Evolutionary conservation across 2,113 vertebrate genomes (phyloP).

Genomic region (Micronycteris hirsuta): DNA sequence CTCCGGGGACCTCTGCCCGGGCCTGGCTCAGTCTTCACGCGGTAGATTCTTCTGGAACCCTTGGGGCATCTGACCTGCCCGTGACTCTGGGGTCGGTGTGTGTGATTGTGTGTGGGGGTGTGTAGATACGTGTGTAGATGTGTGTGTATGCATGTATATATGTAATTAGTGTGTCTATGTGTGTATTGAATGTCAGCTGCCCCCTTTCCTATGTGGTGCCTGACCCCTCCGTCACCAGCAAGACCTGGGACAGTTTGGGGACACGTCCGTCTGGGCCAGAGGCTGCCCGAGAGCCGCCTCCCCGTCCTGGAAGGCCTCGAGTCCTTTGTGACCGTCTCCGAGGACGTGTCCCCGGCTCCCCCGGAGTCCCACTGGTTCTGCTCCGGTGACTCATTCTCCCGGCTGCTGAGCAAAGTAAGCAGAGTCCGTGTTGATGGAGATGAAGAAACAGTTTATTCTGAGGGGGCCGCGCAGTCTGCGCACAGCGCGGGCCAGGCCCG

Average conservation of each 20-base stretch:
- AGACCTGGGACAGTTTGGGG: not conserved
- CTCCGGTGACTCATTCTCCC: conserved; percentile 45
- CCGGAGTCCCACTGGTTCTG: not conserved
- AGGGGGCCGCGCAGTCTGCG: not conserved
- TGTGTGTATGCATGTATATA: rapidly evolving
- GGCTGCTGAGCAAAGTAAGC: conserved; percentile 34
- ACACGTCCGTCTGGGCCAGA: rapidly evolving
- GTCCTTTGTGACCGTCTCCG: rapidly evolving
- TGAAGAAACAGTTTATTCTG: not conserved
- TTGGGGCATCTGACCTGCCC: rapidly evolving
- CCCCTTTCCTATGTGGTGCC: rapidly evolving
- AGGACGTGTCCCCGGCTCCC: not conserved
- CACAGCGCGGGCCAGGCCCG: not conserved
- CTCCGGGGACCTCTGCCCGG: rapidly evolving
- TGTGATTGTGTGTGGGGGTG: not conserved
- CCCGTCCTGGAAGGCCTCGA: rapidly evolving
- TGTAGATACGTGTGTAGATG: no score
- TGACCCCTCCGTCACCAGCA: not conserved
- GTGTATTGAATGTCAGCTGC: rapidly evolving
- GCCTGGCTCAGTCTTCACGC: rapidly evolving
- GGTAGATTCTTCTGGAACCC: not conserved
- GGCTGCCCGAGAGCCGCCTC: rapidly evolving
- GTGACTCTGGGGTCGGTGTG: rapidly evolving
- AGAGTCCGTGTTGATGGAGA: conserved; percentile 40
- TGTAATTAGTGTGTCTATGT: not conserved